phyloP scores from a whole-genome alignment of 2,797 vertebrate genomes.

The Tokudaia muenninki region DNA sequence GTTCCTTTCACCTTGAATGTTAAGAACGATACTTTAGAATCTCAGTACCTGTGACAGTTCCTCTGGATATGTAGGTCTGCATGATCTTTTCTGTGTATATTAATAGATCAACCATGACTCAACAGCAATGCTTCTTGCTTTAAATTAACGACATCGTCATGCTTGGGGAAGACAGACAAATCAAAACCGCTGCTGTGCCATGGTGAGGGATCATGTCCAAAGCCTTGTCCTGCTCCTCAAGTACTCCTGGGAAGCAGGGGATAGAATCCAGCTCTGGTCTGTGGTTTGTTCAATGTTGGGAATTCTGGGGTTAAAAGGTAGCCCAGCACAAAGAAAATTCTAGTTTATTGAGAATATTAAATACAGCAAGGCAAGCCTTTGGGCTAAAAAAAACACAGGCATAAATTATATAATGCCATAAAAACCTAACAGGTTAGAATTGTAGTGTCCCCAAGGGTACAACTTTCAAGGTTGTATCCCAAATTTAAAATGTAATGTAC shows the following conservation, averaged over 20 bases:
- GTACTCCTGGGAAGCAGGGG: background rate
- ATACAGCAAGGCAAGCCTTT: background rate
- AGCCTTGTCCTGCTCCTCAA: background rate
- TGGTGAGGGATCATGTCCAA: background rate
- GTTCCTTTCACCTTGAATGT: slow-evolving; percentile 10
- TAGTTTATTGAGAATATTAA: slow-evolving; percentile 9
- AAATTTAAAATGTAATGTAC: slow-evolving; percentile 59
- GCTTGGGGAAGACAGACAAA: background rate
- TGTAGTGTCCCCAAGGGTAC: background rate
- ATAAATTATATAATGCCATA: background rate
- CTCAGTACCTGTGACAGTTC: background rate
- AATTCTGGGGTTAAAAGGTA: background rate
- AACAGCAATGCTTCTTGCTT: slow-evolving; percentile 1
- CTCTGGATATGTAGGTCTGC: background rate
- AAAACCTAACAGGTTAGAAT: slow-evolving; percentile 44
- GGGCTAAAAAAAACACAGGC: slow-evolving; percentile 31
- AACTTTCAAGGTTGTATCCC: background rate
- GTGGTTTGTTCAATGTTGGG: background rate
- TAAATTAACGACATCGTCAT: background rate
- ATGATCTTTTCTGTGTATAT: slow-evolving; percentile 16
- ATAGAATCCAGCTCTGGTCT: background rate
- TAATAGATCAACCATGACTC: background rate
- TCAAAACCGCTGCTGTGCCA: background rate
- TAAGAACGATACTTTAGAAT: background rate
- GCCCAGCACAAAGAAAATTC: background rate